A percentile compares a stretch with the other conserved stretches of the same genome.
Conservation (phyloP, 2,888 invertebrate genomes). For the Tyria jacobaeae region DNA sequence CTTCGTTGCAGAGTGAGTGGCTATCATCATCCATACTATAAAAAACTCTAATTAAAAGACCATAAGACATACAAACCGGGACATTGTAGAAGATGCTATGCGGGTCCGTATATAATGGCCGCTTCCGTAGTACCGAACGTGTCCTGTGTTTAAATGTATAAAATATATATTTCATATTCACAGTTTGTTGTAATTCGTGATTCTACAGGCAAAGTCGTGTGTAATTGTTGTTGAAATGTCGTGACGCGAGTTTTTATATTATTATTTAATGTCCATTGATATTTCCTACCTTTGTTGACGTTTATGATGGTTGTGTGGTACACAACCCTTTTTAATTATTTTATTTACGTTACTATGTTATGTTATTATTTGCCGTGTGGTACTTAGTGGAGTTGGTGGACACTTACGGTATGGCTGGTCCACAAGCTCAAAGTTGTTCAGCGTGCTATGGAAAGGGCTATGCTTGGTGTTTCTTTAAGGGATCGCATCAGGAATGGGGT, state of each 20-base stretch:
- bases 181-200: conserved; percentile 45
- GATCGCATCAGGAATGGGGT: too few species aligned
- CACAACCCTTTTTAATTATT: neutral
- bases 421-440: too few species aligned
- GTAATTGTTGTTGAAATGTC: conserved; percentile 54
- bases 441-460: too few species aligned
- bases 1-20: too few species aligned
- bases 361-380: neutral
- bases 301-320: neutral
- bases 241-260: conserved; percentile 47
- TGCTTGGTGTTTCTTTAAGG: too few species aligned
- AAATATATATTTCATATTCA: conserved; percentile 50
- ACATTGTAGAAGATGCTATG: neutral
- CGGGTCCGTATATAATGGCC: conserved; percentile 20
- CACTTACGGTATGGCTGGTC: too few species aligned
- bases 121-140: conserved; percentile 29
- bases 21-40: too few species aligned
- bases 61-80: neutral
- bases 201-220: conserved; percentile 50
- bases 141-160: conserved; percentile 37
- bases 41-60: too few species aligned
- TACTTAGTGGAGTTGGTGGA: too few species aligned
- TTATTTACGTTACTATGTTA: neutral
- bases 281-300: conserved; percentile 11
- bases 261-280: conserved; percentile 13